Percentiles rank a stretch among this genome's conserved stretches.
phyloP scores from a whole-genome alignment of 1,140 invertebrate genomes.

The Oryctes rhinoceros region DNA sequence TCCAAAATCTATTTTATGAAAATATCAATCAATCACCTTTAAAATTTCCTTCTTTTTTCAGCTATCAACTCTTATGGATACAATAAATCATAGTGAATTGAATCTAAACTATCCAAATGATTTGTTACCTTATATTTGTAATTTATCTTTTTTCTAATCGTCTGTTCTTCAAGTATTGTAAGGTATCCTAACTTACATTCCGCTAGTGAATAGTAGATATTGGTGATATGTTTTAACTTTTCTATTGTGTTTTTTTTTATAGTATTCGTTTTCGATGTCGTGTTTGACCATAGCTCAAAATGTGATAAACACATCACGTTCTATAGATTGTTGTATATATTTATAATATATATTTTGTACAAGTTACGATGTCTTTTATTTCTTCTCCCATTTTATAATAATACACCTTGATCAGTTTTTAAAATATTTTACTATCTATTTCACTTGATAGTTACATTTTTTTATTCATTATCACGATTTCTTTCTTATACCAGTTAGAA shows the following conservation, averaged over 20 bases:
- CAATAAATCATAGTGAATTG: conserved; percentile 65
- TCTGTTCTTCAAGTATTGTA: not conserved
- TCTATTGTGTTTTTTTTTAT: conserved; percentile 7
- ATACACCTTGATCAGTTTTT: not conserved
- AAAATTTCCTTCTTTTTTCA: conserved; percentile 58
- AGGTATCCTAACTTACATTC: conserved; percentile 13
- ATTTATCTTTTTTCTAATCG: not conserved
- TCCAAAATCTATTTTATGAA: conserved; percentile 43
- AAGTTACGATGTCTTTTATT: not conserved
- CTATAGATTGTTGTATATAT: conserved; percentile 3
- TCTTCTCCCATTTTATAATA: not conserved
- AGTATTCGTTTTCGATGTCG: not conserved
- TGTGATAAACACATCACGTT: conserved; percentile 23
- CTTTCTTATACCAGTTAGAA: not conserved
- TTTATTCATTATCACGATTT: not conserved
- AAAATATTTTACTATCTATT: not conserved
- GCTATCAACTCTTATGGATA: conserved; percentile 81
- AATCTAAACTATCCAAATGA: not conserved
- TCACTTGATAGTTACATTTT: not conserved
- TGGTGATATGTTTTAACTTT: conserved; percentile 30
- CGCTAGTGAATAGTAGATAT: conserved; percentile 2
- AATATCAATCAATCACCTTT: not conserved
- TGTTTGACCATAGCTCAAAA: conserved; percentile 19
- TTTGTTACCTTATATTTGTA: not conserved
- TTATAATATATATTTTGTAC: conserved; percentile 15